These are phyloP conservation scores for Frieseomelitta varia DNA, from an alignment of 1,140 invertebrate species.

Conservation along the genomic window DNA sequence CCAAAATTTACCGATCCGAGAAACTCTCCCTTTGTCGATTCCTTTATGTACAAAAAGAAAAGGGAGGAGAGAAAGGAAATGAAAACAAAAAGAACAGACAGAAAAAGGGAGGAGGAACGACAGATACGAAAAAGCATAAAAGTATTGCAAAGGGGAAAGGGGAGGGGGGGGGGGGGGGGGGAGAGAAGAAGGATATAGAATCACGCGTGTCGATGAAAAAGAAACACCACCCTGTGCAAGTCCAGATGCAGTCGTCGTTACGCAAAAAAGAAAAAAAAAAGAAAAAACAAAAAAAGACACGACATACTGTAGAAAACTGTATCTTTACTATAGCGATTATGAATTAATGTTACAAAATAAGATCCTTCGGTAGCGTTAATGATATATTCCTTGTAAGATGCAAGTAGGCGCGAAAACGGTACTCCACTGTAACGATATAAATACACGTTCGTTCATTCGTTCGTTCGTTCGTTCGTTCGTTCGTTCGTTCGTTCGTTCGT, in stretches of 20 bases:
- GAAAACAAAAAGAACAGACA: neutral
- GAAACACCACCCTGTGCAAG: conserved; percentile 28
- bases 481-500: conserved; percentile 72
- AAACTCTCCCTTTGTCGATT: conserved; percentile 17
- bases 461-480: conserved; percentile 71
- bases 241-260: conserved; percentile 40
- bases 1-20: neutral
- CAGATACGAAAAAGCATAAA: too few species aligned
- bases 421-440: conserved; percentile 73
- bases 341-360: conserved; percentile 76
- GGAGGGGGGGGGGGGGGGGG: too few species aligned
- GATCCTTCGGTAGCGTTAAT: conserved; percentile 75
- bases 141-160: neutral
- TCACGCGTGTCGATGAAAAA: neutral
- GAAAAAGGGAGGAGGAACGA: neutral
- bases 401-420: conserved; percentile 72
- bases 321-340: conserved; percentile 68
- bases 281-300: conserved; percentile 12
- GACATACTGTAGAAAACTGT: conserved; percentile 55
- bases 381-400: conserved; percentile 65
- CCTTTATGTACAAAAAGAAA: conserved; percentile 1
- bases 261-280: neutral
- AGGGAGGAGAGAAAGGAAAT: neutral
- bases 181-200: neutral
- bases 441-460: conserved; percentile 69